Evolutionary conservation across 92 coral and sea anemone genomes (phyloP).

Genomic region (Micromussa lordhowensis): DNA sequence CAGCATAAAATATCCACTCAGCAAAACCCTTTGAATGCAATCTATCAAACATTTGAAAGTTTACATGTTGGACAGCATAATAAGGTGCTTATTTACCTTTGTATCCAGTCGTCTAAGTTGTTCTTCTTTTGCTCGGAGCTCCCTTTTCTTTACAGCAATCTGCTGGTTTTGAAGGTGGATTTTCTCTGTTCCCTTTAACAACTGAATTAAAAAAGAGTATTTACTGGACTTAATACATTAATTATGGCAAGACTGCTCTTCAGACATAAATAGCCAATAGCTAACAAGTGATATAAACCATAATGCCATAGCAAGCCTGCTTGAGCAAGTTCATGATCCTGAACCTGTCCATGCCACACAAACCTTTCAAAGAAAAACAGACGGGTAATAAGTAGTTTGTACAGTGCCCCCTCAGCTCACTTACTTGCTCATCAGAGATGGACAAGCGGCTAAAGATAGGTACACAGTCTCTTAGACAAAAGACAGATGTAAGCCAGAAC

Average conservation of each 20-base stretch:
- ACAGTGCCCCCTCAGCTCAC: slow-evolving; percentile 37
- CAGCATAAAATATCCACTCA: no score
- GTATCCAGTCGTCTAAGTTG: slow-evolving; percentile 19
- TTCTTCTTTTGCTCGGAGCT: neutral
- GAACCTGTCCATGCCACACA: no score
- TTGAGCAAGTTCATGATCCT: no score
- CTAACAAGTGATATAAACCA: neutral
- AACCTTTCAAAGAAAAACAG: no score
- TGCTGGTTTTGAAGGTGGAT: neutral
- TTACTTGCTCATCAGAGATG: slow-evolving; percentile 54
- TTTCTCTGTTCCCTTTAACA: slow-evolving; percentile 25
- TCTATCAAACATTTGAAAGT: no score
- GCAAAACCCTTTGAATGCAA: neutral
- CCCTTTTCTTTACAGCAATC: neutral
- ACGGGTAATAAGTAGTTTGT: slow-evolving; percentile 38
- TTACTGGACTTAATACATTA: no score
- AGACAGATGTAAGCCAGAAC: slow-evolving; percentile 60
- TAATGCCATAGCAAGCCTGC: no score
- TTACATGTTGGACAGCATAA: neutral
- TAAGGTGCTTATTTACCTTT: slow-evolving; percentile 13
- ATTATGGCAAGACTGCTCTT: no score
- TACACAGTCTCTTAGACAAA: slow-evolving; percentile 55
- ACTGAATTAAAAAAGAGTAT: no score
- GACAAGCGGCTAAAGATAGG: no score
- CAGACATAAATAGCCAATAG: no score